Percentiles rank a stretch among this genome's conserved stretches.
These are phyloP conservation scores for Limonius californicus DNA, from an alignment of 1,140 invertebrate genomes.

Conservation along the genomic window DNA sequence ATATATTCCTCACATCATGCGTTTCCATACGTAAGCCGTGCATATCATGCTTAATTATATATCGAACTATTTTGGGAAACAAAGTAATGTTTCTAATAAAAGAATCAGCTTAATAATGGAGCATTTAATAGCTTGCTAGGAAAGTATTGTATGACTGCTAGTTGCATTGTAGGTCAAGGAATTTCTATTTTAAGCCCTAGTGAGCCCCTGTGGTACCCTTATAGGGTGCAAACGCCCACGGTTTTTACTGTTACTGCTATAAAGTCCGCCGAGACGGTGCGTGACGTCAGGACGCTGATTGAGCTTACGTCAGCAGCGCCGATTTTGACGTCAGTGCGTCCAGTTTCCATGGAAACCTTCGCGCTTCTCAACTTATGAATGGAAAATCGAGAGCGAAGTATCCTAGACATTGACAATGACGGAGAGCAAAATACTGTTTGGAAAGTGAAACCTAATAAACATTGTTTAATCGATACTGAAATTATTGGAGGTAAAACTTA, in stretches of 20 bases:
- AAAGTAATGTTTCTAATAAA: no score
- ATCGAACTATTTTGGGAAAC: no score
- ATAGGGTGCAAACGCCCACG: conserved; percentile 28
- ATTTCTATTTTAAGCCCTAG: conserved; percentile 23
- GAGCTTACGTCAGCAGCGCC: conserved; percentile 23
- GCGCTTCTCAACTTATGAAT: conserved; percentile 23
- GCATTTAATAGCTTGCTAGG: no score
- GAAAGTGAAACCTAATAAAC: conserved; percentile 23
- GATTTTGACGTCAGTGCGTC: conserved; percentile 28
- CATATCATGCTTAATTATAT: no score
- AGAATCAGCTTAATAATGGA: no score
- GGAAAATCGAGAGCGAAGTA: conserved; percentile 20
- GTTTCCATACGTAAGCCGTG: no score
- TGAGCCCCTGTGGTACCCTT: conserved; percentile 25
- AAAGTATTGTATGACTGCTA: not conserved
- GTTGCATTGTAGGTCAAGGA: conserved; percentile 24
- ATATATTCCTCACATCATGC: no score
- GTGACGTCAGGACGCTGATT: conserved; percentile 27
- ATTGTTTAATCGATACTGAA: conserved; percentile 1
- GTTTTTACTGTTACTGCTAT: conserved; percentile 20
- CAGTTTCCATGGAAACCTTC: conserved; percentile 22
- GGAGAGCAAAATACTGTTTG: conserved; percentile 15
- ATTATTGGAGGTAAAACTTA: not conserved
- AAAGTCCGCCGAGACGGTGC: conserved; percentile 30
- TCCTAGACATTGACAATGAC: conserved; percentile 26